Base-by-base conservation (phyloP, 2,113 vertebrate genomes). In the Istiophorus platypterus region DNA sequence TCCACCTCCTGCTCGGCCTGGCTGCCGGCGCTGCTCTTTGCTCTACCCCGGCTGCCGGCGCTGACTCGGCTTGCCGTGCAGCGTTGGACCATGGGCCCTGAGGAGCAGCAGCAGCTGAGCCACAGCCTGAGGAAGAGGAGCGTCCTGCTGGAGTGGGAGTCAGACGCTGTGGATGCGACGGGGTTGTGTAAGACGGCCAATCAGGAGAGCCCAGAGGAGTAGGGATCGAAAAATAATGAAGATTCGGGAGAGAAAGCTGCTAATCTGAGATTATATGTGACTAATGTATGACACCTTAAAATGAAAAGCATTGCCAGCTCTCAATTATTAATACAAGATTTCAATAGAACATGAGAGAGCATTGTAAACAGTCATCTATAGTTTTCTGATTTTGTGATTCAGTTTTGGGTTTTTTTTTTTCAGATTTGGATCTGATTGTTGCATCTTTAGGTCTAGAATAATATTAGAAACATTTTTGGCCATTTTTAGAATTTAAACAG, bases 41-140 rank as follows among this genome's bases (percentile, higher is more conserved):
- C 95, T 0, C 66, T 97, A 85, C 76, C 92, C 7, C 84, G 89
- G 14, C 90, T 97, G 39, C 91, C 94, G 1, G 86, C 88, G 5
- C 76, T 99, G 87, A 88, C 78, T 7, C 95, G 95, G 29, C 85
- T 97, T 75, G 95, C 92, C 5, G 57, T 96, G 89, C 95, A 93
- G 72, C 95, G 96, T 7, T 97, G 97, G 97, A 59, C 78, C 2
- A 69, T 95, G 5, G 82, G 86, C 6, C 56, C 77, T 1, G 57
- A 72, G 0, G 96, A 96, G 31, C 75, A 76, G 31, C 87, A 93
- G 51, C 93, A 68, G 75, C 91, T 98, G 66, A 87, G 90, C 61
- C 72, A 69, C 68, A 81, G 92, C 80, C 87, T 93, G 70, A 91
- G 86, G 72, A 90, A 91, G 72, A 94, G 92, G 67, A 92, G 80